Evolutionary conservation across 2,888 invertebrate genomes (phyloP).

Genomic region (Keiferia lycopersicella): DNA sequence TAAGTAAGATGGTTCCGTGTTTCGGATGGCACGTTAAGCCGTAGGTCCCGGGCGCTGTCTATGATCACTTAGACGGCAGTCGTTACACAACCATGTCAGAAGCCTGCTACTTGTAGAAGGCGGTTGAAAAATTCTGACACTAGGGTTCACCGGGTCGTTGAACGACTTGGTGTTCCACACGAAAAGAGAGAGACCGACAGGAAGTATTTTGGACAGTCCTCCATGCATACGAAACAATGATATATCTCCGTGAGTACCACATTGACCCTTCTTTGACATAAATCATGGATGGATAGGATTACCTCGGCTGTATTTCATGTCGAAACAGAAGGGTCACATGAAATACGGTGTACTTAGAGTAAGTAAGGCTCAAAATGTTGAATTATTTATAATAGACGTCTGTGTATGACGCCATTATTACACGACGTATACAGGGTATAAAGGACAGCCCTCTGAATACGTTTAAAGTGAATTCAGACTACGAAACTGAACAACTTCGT

Average conservation of each 20-base stretch:
- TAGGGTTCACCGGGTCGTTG: no score
- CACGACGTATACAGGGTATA: background rate
- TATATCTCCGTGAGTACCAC: constrained; percentile 69
- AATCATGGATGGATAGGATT: constrained; percentile 78
- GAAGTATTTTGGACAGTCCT: background rate
- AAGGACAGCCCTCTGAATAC: no score
- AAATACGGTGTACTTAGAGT: constrained; percentile 77
- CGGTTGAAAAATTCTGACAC: no score
- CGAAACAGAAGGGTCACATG: constrained; percentile 73
- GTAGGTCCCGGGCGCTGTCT: no score
- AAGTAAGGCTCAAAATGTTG: constrained; percentile 73
- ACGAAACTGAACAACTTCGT: no score
- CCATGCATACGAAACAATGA: constrained; percentile 56
- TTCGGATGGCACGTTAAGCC: no score
- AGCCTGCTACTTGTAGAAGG: no score
- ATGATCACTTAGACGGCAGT: no score
- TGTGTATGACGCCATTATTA: constrained; percentile 55
- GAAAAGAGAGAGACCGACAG: background rate
- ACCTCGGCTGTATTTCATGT: constrained; percentile 76
- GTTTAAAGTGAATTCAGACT: no score
- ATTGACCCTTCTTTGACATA: constrained; percentile 73
- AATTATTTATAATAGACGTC: constrained; percentile 75
- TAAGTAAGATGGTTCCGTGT: no score
- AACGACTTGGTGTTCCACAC: no score
- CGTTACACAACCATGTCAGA: no score